These are phyloP conservation scores for Muscina levida DNA, from an alignment of 2,888 invertebrate genomes.

Conservation along the genomic window DNA sequence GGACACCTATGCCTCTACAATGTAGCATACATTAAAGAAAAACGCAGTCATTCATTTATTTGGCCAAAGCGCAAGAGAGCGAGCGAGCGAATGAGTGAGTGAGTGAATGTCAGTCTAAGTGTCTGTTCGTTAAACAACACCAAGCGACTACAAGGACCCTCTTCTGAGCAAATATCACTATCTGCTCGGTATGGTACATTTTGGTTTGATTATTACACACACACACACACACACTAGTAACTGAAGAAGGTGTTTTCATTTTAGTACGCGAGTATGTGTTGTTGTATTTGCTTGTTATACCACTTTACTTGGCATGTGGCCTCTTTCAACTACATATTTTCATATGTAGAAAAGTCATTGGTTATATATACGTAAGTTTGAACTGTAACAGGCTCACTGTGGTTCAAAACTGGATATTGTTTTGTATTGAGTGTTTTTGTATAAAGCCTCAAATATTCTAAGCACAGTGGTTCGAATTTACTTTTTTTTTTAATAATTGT, in stretches of 20 bases:
- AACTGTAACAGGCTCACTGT: no score
- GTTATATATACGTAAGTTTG: no score
- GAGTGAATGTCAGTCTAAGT: slow-evolving; percentile 41
- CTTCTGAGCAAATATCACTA: slow-evolving; percentile 18
- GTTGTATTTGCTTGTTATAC: slow-evolving; percentile 17
- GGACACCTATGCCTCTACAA: background rate
- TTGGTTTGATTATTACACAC: background rate
- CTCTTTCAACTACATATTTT: slow-evolving; percentile 31
- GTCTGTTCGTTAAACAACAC: slow-evolving; percentile 20
- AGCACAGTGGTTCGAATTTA: no score
- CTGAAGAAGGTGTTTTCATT: background rate
- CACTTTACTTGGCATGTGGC: slow-evolving; percentile 60
- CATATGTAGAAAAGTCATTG: background rate
- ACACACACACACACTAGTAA: background rate
- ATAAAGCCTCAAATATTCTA: no score
- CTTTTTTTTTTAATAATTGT: no score
- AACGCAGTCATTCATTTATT: slow-evolving; percentile 36
- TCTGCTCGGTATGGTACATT: background rate
- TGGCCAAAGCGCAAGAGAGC: background rate
- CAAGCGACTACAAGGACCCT: slow-evolving; percentile 3
- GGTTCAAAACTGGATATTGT: no score
- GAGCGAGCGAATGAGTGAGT: background rate
- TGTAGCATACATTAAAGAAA: slow-evolving; percentile 20
- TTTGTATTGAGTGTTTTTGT: no score
- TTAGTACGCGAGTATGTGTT: background rate